Evolutionary conservation across 2,888 invertebrate genomes (phyloP).

Genomic region (Agriopis leucophaearia): DNA sequence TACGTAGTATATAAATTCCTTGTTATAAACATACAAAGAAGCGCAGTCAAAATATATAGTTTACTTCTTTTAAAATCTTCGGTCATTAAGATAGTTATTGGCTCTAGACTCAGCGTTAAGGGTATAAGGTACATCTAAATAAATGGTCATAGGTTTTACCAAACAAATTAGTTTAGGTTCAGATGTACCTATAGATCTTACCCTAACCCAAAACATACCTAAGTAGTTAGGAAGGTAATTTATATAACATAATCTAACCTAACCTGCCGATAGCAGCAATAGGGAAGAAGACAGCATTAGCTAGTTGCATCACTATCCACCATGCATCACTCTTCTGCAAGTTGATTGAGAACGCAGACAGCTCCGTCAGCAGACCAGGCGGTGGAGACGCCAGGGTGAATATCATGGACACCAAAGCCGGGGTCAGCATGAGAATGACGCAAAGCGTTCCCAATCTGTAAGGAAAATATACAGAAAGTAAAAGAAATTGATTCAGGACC

Average conservation of each 20-base stretch:
- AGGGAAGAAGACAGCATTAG: slow-evolving; percentile 85
- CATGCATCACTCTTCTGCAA: slow-evolving; percentile 74
- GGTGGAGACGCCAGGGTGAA: slow-evolving; percentile 87
- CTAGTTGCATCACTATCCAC: slow-evolving; percentile 78
- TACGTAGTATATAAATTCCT: too few species aligned
- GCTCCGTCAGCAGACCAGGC: slow-evolving; percentile 82
- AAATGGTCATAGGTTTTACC: too few species aligned
- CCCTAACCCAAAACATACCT: too few species aligned
- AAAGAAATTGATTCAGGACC: neutral
- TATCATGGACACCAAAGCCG: slow-evolving; percentile 86
- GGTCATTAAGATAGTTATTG: too few species aligned
- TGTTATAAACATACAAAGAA: too few species aligned
- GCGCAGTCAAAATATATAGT: too few species aligned
- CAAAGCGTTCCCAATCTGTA: slow-evolving; percentile 71
- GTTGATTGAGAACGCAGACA: slow-evolving; percentile 72
- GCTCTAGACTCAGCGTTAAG: too few species aligned
- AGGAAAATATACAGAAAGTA: neutral
- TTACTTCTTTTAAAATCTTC: too few species aligned
- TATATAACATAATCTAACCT: neutral
- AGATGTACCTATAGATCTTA: too few species aligned
- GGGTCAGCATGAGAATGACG: slow-evolving; percentile 75
- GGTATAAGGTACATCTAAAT: too few species aligned
- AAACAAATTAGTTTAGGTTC: too few species aligned
- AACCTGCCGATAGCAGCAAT: slow-evolving; percentile 89
- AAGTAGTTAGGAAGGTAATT: too few species aligned